Conservation (phyloP, 2,113 vertebrate genomes). For the Nymphicus hollandicus region DNA sequence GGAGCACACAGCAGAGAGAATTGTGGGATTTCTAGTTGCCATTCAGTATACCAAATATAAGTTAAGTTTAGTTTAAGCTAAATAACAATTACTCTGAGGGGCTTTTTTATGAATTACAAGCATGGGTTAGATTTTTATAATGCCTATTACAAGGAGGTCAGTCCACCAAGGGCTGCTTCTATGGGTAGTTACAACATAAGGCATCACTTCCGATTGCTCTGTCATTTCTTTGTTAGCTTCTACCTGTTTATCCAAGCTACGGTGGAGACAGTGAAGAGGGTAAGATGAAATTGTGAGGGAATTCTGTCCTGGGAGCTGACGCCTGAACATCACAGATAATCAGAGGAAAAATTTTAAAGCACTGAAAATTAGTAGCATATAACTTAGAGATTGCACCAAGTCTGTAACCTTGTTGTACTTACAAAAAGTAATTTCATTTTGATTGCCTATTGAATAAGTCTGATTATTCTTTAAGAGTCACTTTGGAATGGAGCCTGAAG, state of each 20-base stretch:
- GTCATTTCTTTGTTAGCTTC: neutral
- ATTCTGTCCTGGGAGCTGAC: neutral
- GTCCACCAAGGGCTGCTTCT: neutral
- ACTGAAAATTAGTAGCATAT: conserved; percentile 13
- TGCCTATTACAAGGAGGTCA: neutral
- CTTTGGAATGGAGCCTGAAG: conserved; percentile 76
- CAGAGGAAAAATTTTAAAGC: neutral
- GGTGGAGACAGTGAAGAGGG: neutral
- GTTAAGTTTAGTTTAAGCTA: neutral
- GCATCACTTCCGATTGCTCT: neutral
- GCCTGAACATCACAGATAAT: neutral
- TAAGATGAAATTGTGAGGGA: neutral
- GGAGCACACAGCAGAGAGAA: neutral
- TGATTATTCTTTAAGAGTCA: conserved; percentile 77
- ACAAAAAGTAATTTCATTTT: conserved; percentile 71
- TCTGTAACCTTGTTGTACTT: conserved; percentile 74
- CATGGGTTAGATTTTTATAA: neutral
- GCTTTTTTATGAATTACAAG: neutral
- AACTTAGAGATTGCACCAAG: conserved; percentile 54
- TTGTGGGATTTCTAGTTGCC: neutral
- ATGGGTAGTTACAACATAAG: neutral
- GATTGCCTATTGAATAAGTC: conserved; percentile 78
- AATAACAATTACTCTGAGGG: neutral
- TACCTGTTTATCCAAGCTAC: neutral
- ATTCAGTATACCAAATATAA: neutral